phyloP scores from a whole-genome alignment of 2,797 vertebrate genomes.

The Pseudopleuronectes americanus region DNA sequence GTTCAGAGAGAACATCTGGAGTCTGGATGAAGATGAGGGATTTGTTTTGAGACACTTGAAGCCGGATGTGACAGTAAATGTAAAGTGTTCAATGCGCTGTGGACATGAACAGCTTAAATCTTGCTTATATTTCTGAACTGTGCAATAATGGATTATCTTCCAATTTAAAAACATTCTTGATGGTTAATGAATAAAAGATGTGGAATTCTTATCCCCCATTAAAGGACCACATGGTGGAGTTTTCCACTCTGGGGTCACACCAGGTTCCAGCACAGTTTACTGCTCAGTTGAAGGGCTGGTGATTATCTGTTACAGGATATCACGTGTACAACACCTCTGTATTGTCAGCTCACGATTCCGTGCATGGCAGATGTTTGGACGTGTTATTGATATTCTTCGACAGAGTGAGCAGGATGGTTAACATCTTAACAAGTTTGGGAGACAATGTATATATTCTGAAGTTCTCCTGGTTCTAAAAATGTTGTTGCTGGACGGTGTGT shows the following conservation, averaged over 20 bases:
- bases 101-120: neutral
- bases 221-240: neutral
- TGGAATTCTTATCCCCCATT: slow-evolving; percentile 3
- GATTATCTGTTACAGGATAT: no score
- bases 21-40: neutral
- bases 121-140: neutral
- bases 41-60: neutral
- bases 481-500: no score
- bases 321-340: neutral
- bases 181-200: slow-evolving; percentile 4
- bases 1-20: neutral
- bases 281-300: neutral
- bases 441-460: no score
- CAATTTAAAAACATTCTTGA: neutral
- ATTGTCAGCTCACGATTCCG: slow-evolving; percentile 1
- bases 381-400: no score
- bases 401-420: no score
- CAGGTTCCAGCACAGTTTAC: neutral
- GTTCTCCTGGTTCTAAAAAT: no score
- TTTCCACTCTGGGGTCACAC: neutral
- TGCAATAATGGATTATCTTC: neutral
- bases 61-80: neutral
- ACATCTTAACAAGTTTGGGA: no score
- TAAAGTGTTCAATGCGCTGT: neutral
- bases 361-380: no score